Percentiles rank a stretch among this genome's conserved stretches.
Conservation (phyloP, 2,113 vertebrate species). For the Phalacrocorax pelagicus region DNA sequence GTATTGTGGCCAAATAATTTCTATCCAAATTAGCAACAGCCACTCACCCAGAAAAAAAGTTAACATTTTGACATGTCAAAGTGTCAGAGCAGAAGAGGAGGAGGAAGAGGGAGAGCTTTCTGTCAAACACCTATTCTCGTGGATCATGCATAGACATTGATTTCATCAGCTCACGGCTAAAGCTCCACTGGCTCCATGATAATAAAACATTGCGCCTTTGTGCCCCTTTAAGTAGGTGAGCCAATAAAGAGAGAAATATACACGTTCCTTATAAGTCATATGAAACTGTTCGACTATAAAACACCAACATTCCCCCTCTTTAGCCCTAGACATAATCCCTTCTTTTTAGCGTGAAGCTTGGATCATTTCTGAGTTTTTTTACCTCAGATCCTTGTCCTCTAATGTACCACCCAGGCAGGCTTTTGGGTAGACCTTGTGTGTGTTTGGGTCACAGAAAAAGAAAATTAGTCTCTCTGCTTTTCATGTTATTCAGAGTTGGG, state of each 20-base stretch:
- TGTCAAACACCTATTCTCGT: background rate
- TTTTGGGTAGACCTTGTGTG: background rate
- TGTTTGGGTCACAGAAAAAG: background rate
- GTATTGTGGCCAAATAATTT: background rate
- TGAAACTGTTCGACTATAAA: background rate
- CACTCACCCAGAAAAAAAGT: background rate
- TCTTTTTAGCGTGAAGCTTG: background rate
- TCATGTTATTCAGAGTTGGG: background rate
- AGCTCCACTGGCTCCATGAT: background rate
- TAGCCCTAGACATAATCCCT: background rate
- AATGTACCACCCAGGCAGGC: background rate
- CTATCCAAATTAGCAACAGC: background rate
- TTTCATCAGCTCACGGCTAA: background rate
- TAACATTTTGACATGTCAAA: background rate
- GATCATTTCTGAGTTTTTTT: background rate
- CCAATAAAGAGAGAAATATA: conserved; percentile 10
- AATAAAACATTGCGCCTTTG: background rate
- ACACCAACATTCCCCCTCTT: background rate
- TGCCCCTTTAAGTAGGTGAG: conserved; percentile 12
- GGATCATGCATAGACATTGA: background rate
- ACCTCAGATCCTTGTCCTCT: background rate
- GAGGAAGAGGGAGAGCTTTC: background rate
- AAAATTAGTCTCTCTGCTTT: background rate
- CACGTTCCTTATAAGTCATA: background rate
- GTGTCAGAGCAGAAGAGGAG: background rate